Conservation (phyloP, 2,888 invertebrate species). For the Gastrophysa polygoni region DNA sequence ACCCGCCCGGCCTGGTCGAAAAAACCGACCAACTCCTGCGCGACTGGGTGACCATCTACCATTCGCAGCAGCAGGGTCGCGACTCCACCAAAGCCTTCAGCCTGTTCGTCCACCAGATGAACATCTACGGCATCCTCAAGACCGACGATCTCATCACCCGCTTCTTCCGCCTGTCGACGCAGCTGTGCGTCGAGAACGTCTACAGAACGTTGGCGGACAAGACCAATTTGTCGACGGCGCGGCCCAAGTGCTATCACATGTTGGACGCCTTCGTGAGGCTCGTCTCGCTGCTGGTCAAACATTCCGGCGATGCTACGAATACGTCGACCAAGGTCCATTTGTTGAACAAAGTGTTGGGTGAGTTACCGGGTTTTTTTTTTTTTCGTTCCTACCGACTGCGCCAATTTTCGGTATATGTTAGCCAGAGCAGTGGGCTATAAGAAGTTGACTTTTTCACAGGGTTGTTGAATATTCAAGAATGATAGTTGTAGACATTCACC, state of each 20-base stretch:
- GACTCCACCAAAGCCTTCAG: conserved; percentile 92
- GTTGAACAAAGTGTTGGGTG: conserved; percentile 75
- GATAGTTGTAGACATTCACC: no score
- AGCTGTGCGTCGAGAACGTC: conserved; percentile 94
- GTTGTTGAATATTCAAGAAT: no score
- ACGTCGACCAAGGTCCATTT: conserved; percentile 96
- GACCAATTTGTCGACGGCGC: conserved; percentile 61
- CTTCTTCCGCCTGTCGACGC: conserved; percentile 95
- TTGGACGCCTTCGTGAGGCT: conserved; percentile 94
- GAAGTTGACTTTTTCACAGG: no score
- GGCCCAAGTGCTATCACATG: conserved; percentile 93
- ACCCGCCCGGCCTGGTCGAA: conserved; percentile 92
- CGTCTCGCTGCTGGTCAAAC: conserved; percentile 92
- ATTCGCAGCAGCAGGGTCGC: conserved; percentile 75
- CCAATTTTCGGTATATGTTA: no score
- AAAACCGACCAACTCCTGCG: conserved; percentile 93
- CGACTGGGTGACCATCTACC: conserved; percentile 93
- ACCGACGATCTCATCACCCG: conserved; percentile 97
- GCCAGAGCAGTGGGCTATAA: no score
- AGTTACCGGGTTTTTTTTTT: not conserved
- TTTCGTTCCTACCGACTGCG: not conserved
- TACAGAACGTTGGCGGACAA: conserved; percentile 84
- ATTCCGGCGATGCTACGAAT: conserved; percentile 88
- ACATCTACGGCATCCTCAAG: conserved; percentile 92
- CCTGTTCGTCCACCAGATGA: conserved; percentile 95